Conservation (phyloP, 2,113 vertebrate species). For the Dromaius novaehollandiae region DNA sequence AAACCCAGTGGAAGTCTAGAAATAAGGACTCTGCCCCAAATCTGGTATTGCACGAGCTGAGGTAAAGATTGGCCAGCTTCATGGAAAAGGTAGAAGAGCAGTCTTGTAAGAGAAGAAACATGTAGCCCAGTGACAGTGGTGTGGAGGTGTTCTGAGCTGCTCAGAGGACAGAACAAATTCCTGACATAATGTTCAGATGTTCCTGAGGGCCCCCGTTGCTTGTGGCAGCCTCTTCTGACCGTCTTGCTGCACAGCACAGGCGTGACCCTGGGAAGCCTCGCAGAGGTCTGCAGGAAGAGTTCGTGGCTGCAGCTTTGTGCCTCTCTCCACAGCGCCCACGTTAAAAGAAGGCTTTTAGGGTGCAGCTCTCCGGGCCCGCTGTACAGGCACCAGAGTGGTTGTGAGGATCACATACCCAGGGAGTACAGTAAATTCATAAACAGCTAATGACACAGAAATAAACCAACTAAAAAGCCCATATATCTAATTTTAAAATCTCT, state of each 20-base stretch:
- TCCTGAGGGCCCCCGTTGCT: not conserved
- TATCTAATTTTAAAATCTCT: not conserved
- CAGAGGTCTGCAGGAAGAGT: accelerated
- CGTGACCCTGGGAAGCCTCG: not conserved
- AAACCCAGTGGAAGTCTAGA: not conserved
- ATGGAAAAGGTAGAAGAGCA: not conserved
- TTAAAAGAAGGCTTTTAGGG: not conserved
- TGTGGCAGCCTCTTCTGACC: not conserved
- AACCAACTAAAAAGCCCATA: not conserved
- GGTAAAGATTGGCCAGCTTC: not conserved
- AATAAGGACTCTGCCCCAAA: not conserved
- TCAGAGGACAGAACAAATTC: not conserved
- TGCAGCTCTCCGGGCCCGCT: not conserved
- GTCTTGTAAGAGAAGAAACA: not conserved
- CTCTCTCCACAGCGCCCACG: accelerated
- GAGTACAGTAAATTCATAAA: not conserved
- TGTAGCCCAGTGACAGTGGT: accelerated
- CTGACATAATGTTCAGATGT: not conserved
- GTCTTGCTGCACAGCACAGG: not conserved
- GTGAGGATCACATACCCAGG: not conserved
- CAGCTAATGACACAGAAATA: not conserved
- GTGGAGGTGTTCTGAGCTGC: not conserved
- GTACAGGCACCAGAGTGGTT: not conserved
- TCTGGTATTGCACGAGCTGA: not conserved
- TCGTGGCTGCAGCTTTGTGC: not conserved